Evolutionary conservation across 2,888 invertebrate species (phyloP).

Genomic region (Andrena camellia): DNA sequence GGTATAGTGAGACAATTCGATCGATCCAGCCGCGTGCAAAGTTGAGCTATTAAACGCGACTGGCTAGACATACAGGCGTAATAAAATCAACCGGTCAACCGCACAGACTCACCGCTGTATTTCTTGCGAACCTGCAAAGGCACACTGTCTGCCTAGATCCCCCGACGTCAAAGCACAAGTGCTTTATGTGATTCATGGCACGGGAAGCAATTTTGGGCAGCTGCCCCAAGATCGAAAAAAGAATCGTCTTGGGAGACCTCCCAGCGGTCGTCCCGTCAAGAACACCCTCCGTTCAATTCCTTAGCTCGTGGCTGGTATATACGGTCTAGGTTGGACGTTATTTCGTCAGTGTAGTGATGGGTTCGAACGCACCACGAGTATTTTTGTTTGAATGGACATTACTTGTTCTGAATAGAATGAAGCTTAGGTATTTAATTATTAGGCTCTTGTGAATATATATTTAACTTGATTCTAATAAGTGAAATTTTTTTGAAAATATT

Average conservation of each 20-base stretch:
- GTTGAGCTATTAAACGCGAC: slow-evolving; percentile 49
- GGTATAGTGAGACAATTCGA: slow-evolving; percentile 53
- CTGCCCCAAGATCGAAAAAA: neutral
- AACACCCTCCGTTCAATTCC: neutral
- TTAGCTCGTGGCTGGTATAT: too few species aligned
- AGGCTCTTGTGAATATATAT: neutral
- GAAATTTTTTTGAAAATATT: too few species aligned
- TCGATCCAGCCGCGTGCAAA: slow-evolving; percentile 50
- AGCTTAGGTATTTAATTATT: neutral
- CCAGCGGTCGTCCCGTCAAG: neutral
- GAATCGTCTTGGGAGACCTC: slow-evolving; percentile 4
- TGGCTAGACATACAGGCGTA: slow-evolving; percentile 23
- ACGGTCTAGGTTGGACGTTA: neutral
- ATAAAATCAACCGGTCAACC: slow-evolving; percentile 3
- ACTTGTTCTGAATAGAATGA: neutral
- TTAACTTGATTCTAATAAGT: too few species aligned
- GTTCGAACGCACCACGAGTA: neutral
- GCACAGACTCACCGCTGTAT: neutral
- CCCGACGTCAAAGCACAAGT: neutral
- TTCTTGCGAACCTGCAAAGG: neutral
- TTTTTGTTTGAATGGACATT: neutral
- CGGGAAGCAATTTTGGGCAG: slow-evolving; percentile 1
- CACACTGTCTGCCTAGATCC: neutral
- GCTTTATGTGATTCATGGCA: slow-evolving; percentile 1
- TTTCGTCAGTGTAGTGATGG: neutral